Conservation (phyloP, 2,888 invertebrate genomes). For the Xestia c-nigrum region DNA sequence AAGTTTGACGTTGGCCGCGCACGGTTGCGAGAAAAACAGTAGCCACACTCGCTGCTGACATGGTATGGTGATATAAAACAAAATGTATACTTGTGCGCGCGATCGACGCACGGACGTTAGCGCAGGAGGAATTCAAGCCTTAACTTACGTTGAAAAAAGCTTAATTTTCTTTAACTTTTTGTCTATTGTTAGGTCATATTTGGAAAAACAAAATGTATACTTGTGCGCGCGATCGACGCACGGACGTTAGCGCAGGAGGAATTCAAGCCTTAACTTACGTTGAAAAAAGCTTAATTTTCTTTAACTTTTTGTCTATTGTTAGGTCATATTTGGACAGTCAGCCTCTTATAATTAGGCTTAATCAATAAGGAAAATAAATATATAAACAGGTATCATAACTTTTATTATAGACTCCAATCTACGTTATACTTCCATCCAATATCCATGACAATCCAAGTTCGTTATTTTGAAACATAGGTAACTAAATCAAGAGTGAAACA, state of each 20-base stretch:
- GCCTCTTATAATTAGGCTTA: constrained; percentile 1
- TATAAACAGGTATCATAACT: constrained; percentile 13
- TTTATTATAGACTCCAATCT: constrained; percentile 40
- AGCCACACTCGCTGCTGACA: no score
- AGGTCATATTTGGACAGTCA: background rate
- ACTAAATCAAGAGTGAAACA: background rate
- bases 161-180: background rate
- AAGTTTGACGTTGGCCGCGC: no score
- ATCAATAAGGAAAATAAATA: constrained; percentile 33
- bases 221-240: no score
- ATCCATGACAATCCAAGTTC: constrained; percentile 9
- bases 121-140: no score
- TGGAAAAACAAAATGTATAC: no score
- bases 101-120: no score
- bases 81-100: no score
- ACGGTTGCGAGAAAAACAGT: no score
- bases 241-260: no score
- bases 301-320: background rate
- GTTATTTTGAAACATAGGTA: background rate
- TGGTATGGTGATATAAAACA: no score
- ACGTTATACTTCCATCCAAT: constrained; percentile 18
- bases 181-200: background rate
- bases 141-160: background rate
- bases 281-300: background rate
- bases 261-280: background rate